Evolutionary conservation across 2,888 invertebrate species (phyloP).

Genomic region (Netelia virgata): DNA sequence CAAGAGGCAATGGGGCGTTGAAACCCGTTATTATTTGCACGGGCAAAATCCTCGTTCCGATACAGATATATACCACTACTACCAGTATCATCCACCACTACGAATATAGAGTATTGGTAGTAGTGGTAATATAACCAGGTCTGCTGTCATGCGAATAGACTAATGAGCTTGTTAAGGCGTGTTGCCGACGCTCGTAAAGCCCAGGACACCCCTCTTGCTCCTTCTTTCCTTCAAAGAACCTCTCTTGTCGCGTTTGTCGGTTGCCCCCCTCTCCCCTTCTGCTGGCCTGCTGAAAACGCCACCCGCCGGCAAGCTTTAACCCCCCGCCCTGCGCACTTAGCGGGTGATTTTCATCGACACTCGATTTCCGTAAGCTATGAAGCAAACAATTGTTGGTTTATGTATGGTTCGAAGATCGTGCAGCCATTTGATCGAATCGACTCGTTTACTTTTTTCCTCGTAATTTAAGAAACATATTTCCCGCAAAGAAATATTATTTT

Average conservation of each 20-base stretch:
- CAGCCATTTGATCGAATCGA: no score
- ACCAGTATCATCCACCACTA: no score
- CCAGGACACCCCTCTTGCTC: slow-evolving; percentile 63
- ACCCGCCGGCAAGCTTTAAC: slow-evolving; percentile 49
- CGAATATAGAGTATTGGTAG: not conserved
- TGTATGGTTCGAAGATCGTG: not conserved
- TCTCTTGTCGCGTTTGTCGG: slow-evolving; percentile 56
- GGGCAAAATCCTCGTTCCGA: slow-evolving; percentile 64
- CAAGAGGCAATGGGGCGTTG: slow-evolving; percentile 59
- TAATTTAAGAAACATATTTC: no score
- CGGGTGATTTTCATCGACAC: slow-evolving; percentile 45
- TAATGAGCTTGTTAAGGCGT: slow-evolving; percentile 80
- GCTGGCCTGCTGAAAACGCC: slow-evolving; percentile 16
- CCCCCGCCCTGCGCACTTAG: slow-evolving; percentile 15
- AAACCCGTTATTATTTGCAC: slow-evolving; percentile 72
- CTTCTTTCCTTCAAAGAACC: slow-evolving; percentile 34
- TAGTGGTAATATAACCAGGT: slow-evolving; percentile 49
- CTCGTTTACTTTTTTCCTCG: no score
- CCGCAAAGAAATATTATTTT: no score
- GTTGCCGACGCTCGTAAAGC: slow-evolving; percentile 72
- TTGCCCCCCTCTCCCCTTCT: slow-evolving; percentile 7
- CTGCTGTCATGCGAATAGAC: slow-evolving; percentile 79
- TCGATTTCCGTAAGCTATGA: slow-evolving; percentile 18
- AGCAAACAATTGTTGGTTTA: slow-evolving; percentile 29
- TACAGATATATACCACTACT: slow-evolving; percentile 26